Evolutionary conservation across 2,113 vertebrate species (phyloP), one percentile per base, ranked within the genome.

Genomic region (Oryzias celebensis): DNA sequence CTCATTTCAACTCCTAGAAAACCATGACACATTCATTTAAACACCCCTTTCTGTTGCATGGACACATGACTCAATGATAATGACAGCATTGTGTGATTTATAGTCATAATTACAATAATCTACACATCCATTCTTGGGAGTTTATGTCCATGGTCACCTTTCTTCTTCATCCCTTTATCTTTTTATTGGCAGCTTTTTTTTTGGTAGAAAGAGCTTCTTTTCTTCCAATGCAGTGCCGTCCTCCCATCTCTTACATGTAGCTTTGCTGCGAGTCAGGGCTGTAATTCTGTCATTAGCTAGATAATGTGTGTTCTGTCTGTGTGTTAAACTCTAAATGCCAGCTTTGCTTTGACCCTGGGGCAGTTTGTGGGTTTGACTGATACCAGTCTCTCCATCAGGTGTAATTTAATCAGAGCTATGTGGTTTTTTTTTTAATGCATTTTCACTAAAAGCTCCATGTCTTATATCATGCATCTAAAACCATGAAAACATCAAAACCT

Each of bases 271-370:
- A 93, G 87, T 92, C 90, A 91, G 78, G 63, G 85, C 85, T 81
- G 89, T 92, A 92, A 93, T 90, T 90, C 90, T 83, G 67, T 92
- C 92, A 92, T 92, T 93, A 93, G 84, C 76, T 74, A 82, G 87
- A 90, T 92, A 91, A 93, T 91, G 85, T 84, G 80, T 81, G 84
- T 75, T 88, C 80, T 77, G 81, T 85, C 84, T 90, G 77, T 75
- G 85, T 84, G 84, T 87, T 88, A 85, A 85, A 85, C 88, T 77
- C 71, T 81, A 88, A 88, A 72, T 87, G 82, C 81, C 86, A 87
- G 90, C 79, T 86, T 87, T 88, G 83, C 79, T 67, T 72, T 90
- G 90, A 90, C 89, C 85, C 73, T 42, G 62, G 72, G 86, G 87
- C 85, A 83, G 81, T 70, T 69, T 82, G 81, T 73, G 87, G 80